A percentile compares a stretch with the other conserved stretches of the same genome.
These are phyloP conservation scores for Nephrotoma guestfalica DNA, from an alignment of 2,888 invertebrate species.

Conservation along the genomic window DNA sequence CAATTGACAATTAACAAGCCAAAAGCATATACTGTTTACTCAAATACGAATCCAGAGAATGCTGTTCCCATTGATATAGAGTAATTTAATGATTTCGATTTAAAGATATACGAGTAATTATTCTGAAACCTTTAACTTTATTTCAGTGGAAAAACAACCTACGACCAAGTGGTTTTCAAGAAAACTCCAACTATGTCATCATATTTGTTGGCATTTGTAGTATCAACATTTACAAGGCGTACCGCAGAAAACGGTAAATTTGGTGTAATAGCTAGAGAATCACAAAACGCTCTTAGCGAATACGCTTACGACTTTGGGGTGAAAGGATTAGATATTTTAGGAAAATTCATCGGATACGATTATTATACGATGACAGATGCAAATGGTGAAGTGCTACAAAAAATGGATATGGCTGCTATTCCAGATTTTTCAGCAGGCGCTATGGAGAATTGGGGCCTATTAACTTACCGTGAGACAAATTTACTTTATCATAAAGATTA, in stretches of 20 bases:
- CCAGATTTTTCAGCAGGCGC: conserved; percentile 74
- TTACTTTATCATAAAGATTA: conserved; percentile 47
- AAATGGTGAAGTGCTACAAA: conserved; percentile 36
- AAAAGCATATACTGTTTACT: neutral
- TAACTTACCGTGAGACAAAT: conserved; percentile 61
- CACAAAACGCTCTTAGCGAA: conserved; percentile 46
- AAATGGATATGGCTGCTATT: conserved; percentile 70
- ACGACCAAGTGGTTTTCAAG: neutral
- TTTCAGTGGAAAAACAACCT: neutral
- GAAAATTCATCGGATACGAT: conserved; percentile 41
- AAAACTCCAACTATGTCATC: neutral
- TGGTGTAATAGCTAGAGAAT: conserved; percentile 52
- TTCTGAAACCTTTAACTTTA: neutral
- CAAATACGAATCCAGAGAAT: neutral
- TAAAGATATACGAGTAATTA: neutral
- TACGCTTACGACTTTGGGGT: conserved; percentile 50
- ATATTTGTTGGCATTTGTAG: conserved; percentile 1
- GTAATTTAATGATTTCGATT: neutral
- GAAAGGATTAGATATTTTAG: conserved; percentile 35
- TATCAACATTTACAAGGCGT: neutral
- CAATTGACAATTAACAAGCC: conserved; percentile 27
- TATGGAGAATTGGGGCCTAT: conserved; percentile 87
- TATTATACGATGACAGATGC: conserved; percentile 22
- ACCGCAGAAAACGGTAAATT: conserved; percentile 23
- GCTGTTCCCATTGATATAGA: neutral